These are phyloP conservation scores for Pithys albifrons DNA, from an alignment of 2,113 vertebrate genomes.

Conservation along the genomic window DNA sequence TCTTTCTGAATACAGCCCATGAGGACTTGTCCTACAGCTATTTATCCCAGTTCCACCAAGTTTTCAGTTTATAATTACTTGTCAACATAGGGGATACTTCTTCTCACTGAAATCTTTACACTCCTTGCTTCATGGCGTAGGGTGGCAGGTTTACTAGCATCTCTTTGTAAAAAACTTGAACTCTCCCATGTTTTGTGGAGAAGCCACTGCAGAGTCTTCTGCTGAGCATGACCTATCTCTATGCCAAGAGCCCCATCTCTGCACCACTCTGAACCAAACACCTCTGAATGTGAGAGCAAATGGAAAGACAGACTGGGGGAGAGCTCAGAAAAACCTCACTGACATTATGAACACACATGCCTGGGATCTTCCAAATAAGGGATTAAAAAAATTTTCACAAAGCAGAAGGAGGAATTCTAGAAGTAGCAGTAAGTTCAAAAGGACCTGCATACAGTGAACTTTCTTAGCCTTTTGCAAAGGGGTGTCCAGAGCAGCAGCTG, in stretches of 20 bases:
- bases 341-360: neutral
- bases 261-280: neutral
- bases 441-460: neutral
- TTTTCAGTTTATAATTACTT: neutral
- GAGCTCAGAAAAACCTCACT: neutral
- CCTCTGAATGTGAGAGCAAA: neutral
- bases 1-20: neutral
- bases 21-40: neutral
- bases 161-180: neutral
- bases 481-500: neutral
- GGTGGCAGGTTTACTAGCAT: neutral
- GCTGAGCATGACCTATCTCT: neutral
- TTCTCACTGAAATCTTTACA: neutral
- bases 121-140: neutral
- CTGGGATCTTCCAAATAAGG: neutral
- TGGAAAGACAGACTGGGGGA: neutral
- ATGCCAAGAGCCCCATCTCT: neutral
- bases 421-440: neutral
- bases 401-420: neutral
- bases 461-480: neutral
- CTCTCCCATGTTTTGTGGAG: neutral
- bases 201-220: neutral
- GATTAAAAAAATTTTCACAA: rapidly evolving
- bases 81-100: neutral
- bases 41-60: neutral